phyloP scores from a whole-genome alignment of 23 tunicate species.

The Trididemnum miniatum region DNA sequence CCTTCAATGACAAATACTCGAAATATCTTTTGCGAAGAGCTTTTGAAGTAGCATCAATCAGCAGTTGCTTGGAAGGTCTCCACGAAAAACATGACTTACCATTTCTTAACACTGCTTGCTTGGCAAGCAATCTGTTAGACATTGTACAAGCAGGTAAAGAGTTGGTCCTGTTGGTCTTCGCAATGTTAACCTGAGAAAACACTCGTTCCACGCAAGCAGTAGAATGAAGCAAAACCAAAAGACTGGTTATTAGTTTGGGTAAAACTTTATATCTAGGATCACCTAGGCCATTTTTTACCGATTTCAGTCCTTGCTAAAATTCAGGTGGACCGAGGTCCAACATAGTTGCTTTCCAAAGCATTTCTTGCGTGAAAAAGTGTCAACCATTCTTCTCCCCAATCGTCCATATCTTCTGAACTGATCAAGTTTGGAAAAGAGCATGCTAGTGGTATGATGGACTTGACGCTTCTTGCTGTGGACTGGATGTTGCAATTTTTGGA shows the following conservation, averaged over 20 bases:
- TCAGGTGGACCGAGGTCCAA: constrained; percentile 17
- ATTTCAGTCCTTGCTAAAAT: constrained; percentile 12
- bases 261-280: not conserved
- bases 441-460: constrained; percentile 14
- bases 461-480: not conserved
- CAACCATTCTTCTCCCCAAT: constrained; percentile 3
- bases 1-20: constrained; percentile 5
- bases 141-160: constrained; percentile 12
- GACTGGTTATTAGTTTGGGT: not conserved
- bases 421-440: constrained; percentile 15
- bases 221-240: constrained; percentile 21
- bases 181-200: constrained; percentile 16
- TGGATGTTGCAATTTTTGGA: constrained; percentile 27
- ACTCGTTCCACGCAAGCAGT: constrained; percentile 23
- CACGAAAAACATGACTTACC: not conserved
- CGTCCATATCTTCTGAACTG: constrained; percentile 17
- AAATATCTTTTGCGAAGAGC: constrained; percentile 10
- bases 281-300: constrained; percentile 17
- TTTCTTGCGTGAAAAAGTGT: constrained; percentile 7
- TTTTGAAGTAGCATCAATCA: constrained; percentile 4
- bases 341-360: not conserved
- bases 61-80: constrained; percentile 7
- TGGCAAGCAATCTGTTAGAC: constrained; percentile 12
- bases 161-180: constrained; percentile 7
- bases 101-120: constrained; percentile 26